These are phyloP conservation scores for Brachionus plicatilis DNA, from an alignment of 1,140 invertebrate genomes.

Conservation along the genomic window DNA sequence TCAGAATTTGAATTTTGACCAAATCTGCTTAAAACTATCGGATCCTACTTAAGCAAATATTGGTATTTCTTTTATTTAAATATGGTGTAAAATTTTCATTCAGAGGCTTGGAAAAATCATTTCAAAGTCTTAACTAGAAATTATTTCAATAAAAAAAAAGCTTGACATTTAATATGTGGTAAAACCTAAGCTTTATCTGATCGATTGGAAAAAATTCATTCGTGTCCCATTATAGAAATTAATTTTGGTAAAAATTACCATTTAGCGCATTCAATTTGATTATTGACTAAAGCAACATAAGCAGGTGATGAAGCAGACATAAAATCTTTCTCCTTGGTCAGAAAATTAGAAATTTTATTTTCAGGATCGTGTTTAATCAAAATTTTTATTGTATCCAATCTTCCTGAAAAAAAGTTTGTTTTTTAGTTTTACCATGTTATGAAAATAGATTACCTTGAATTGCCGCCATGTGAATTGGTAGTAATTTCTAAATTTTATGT, in stretches of 20 bases:
- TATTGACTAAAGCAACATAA: conserved; percentile 51
- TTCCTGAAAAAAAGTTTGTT: background rate
- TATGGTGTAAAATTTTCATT: too few species aligned
- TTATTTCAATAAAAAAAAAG: too few species aligned
- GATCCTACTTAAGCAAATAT: too few species aligned
- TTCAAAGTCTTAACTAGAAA: too few species aligned
- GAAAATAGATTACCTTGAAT: conserved; percentile 48
- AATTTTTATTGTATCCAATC: conserved; percentile 48
- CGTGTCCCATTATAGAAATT: too few species aligned
- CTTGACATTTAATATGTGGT: too few species aligned
- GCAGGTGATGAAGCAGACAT: conserved; percentile 48
- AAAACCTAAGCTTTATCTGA: background rate
- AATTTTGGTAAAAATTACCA: conserved; percentile 45
- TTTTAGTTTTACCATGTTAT: too few species aligned
- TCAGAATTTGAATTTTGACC: too few species aligned
- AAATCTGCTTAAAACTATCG: too few species aligned
- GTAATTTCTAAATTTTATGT: conserved; percentile 44
- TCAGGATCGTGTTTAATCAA: conserved; percentile 46
- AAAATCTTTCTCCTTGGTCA: conserved; percentile 46
- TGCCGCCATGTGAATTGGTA: conserved; percentile 54
- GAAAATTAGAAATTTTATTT: conserved; percentile 44
- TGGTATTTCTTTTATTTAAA: too few species aligned
- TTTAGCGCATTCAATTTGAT: conserved; percentile 48
- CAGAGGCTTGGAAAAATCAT: too few species aligned
- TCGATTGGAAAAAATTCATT: too few species aligned